These are phyloP conservation scores for Heliconius hermathena DNA, from an alignment of 1,140 invertebrate species.

Conservation along the genomic window DNA sequence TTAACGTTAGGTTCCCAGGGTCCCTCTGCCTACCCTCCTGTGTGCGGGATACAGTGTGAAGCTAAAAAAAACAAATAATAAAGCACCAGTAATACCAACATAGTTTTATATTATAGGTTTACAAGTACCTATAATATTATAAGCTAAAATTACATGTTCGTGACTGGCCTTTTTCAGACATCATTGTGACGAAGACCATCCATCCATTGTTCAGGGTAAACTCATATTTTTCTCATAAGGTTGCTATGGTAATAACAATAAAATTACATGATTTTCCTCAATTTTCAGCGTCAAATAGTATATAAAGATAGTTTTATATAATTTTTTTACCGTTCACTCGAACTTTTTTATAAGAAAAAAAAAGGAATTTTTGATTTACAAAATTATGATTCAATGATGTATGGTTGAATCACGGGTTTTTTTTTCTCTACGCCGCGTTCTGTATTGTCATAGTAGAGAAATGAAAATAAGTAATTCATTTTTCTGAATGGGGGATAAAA, in stretches of 20 bases:
- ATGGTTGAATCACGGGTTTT: no score
- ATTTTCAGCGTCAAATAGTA: neutral
- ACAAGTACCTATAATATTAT: neutral
- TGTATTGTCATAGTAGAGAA: no score
- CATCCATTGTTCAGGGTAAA: constrained; percentile 2
- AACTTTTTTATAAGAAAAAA: neutral
- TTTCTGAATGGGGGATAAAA: no score
- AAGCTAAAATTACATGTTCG: neutral
- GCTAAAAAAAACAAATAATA: neutral
- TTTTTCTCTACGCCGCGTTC: no score
- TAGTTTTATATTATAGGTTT: neutral
- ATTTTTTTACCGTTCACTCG: no score
- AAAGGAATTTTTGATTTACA: no score
- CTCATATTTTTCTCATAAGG: neutral
- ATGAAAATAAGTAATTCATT: no score
- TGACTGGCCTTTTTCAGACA: constrained; percentile 2
- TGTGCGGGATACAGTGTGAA: neutral
- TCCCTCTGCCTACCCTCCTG: neutral
- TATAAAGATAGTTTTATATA: no score
- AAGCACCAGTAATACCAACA: no score
- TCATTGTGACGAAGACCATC: neutral
- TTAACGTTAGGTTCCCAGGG: neutral
- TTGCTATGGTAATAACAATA: neutral
- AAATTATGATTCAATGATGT: no score
- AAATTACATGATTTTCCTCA: neutral